Conservation (phyloP, 2,113 vertebrate species). For the Mormyrus lacerda region DNA sequence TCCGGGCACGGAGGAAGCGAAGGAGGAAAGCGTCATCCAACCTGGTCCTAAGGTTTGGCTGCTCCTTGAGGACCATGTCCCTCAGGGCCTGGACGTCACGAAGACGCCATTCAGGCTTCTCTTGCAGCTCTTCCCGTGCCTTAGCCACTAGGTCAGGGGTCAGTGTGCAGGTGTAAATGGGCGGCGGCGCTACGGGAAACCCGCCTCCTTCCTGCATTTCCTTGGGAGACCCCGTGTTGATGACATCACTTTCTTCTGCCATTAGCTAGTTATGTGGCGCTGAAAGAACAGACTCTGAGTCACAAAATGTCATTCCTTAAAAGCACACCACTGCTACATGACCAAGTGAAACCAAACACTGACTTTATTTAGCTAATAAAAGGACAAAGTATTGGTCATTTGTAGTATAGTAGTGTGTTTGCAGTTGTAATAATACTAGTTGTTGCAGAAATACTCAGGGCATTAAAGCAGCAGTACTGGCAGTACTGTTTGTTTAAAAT, state of each 20-base stretch:
- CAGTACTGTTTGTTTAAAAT: background rate
- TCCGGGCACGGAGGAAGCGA: constrained; percentile 91
- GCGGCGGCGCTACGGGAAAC: constrained; percentile 58
- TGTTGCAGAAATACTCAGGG: background rate
- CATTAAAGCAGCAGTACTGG: background rate
- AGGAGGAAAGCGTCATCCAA: constrained; percentile 88
- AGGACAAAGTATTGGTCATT: background rate
- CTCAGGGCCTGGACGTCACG: constrained; percentile 89
- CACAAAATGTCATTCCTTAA: background rate
- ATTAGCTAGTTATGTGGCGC: constrained; percentile 57
- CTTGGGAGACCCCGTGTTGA: constrained; percentile 62
- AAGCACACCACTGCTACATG: background rate
- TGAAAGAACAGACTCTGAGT: constrained; percentile 6
- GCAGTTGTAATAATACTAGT: background rate
- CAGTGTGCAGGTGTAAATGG: constrained; percentile 77
- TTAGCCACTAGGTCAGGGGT: constrained; percentile 83
- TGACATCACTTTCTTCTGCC: constrained; percentile 79
- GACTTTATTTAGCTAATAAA: background rate
- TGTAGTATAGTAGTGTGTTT: background rate
- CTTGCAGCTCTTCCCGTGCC: constrained; percentile 90
- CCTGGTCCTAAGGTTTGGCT: constrained; percentile 76
- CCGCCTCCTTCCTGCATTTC: constrained; percentile 56
- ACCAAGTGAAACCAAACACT: background rate
- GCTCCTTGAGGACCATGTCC: constrained; percentile 94
- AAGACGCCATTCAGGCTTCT: constrained; percentile 93